Conservation (phyloP, 2,888 invertebrate species). For the Trachelus tabidus region DNA sequence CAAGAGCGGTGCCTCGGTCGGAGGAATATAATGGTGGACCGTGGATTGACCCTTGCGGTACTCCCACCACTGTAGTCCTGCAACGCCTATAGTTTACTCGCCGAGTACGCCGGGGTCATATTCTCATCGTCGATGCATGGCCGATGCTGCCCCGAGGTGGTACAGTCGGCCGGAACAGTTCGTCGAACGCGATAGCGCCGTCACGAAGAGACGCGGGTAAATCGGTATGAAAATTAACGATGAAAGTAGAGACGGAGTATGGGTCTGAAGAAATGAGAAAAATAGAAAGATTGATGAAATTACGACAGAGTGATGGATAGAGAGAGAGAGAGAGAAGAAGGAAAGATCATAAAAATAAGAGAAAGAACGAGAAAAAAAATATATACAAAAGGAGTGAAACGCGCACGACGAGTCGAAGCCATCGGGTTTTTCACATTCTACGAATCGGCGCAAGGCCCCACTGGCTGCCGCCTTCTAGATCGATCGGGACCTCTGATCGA, state of each 20-base stretch:
- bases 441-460: not conserved
- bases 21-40: constrained; percentile 57
- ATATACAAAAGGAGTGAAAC: not conserved
- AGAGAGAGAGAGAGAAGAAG: not conserved
- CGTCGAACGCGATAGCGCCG: not conserved
- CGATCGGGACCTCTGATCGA: not conserved
- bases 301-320: not conserved
- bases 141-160: constrained; percentile 1
- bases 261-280: not conserved
- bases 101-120: constrained; percentile 55
- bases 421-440: not conserved
- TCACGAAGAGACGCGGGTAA: not conserved
- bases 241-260: not conserved
- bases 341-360: not conserved
- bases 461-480: not conserved
- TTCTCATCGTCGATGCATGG: constrained; percentile 57
- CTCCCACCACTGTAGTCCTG: constrained; percentile 53
- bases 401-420: not conserved
- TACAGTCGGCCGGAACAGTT: constrained; percentile 8
- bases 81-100: constrained; percentile 38
- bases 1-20: constrained; percentile 31
- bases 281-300: not conserved
- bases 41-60: constrained; percentile 65
- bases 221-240: not conserved
- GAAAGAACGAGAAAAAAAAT: constrained; percentile 9